phyloP scores from a whole-genome alignment of 2,888 invertebrate species.

The Germaria angustata region DNA sequence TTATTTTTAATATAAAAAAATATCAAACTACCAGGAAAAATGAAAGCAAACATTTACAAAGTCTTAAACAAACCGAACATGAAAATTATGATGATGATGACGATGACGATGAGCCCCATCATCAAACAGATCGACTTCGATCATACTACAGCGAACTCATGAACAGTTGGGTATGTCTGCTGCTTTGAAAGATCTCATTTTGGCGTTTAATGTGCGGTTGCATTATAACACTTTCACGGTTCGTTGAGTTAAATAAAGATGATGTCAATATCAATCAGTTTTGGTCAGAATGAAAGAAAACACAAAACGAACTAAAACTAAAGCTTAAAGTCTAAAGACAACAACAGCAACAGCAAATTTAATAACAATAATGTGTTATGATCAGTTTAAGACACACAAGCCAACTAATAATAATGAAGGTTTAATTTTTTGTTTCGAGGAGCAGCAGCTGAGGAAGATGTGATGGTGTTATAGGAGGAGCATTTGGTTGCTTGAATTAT shows the following conservation, averaged over 20 bases:
- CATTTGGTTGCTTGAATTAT: slow-evolving; percentile 13
- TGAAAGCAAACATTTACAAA: slow-evolving; percentile 57
- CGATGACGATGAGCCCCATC: slow-evolving; percentile 22
- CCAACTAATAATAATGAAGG: slow-evolving; percentile 15
- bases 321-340: slow-evolving; percentile 19
- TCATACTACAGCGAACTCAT: neutral
- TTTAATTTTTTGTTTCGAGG: neutral
- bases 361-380: slow-evolving; percentile 34
- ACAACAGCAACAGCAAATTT: too few species aligned
- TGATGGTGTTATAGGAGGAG: slow-evolving; percentile 51
- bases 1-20: neutral
- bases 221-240: slow-evolving; percentile 80
- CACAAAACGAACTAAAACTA: neutral
- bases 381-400: slow-evolving; percentile 20
- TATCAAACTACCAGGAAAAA: neutral
- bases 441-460: neutral
- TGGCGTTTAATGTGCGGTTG: slow-evolving; percentile 66
- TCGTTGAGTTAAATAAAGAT: slow-evolving; percentile 75
- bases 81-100: slow-evolving; percentile 26
- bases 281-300: slow-evolving; percentile 13
- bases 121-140: slow-evolving; percentile 27
- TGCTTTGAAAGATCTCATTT: slow-evolving; percentile 8
- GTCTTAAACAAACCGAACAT: slow-evolving; percentile 30
- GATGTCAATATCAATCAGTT: slow-evolving; percentile 65
- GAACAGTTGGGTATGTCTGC: neutral